Percentiles rank a stretch among this genome's conserved stretches.
Conservation (phyloP, 2,797 vertebrate genomes). For the Pangasius macronema region DNA sequence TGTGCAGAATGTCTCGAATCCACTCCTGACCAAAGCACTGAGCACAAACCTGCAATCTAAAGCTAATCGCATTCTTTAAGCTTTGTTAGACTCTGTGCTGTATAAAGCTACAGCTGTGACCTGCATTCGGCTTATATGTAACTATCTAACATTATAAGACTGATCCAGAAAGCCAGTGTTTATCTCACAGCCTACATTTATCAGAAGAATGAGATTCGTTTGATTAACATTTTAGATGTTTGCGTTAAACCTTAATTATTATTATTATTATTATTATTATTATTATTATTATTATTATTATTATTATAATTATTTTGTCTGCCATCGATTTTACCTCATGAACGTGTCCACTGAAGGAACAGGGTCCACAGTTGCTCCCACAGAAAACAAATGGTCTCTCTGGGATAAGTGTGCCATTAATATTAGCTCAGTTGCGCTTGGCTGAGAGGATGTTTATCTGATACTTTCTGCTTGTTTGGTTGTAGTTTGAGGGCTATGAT, state of each 20-base stretch:
- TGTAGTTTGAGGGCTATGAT: slow-evolving; percentile 37
- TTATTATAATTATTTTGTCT: slow-evolving; percentile 5
- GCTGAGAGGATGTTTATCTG: slow-evolving; percentile 43
- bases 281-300: slow-evolving; percentile 10
- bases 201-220: not conserved
- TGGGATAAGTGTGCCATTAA: slow-evolving; percentile 37
- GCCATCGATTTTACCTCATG: slow-evolving; percentile 32
- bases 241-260: not conserved
- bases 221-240: not conserved
- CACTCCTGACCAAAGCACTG: slow-evolving; percentile 68
- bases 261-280: not conserved
- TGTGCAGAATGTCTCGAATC: slow-evolving; percentile 55
- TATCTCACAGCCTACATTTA: slow-evolving; percentile 13
- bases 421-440: slow-evolving; percentile 49
- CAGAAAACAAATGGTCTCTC: slow-evolving; percentile 42
- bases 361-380: not conserved
- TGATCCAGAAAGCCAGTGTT: slow-evolving; percentile 55
- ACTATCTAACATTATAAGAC: slow-evolving; percentile 69
- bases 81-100: slow-evolving; percentile 64
- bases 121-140: slow-evolving; percentile 70
- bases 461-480: slow-evolving; percentile 38
- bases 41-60: slow-evolving; percentile 65
- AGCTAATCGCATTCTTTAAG: slow-evolving; percentile 62
- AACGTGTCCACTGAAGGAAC: slow-evolving; percentile 15
- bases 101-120: slow-evolving; percentile 67